Conservation (phyloP, 2,888 invertebrate genomes). For the Pemphredon lugubris region DNA sequence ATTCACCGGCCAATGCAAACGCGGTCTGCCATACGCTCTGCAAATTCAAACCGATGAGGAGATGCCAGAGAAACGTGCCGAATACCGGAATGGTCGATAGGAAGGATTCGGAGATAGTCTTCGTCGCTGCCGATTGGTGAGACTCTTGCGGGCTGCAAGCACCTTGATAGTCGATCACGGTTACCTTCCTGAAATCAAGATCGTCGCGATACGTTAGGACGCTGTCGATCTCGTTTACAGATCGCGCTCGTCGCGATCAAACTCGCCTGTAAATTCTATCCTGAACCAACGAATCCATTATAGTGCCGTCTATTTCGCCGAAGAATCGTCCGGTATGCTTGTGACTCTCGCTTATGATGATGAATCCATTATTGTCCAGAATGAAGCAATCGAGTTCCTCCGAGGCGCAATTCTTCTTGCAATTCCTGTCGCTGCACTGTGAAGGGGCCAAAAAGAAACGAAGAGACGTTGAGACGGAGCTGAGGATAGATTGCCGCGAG, state of each 20-base stretch:
- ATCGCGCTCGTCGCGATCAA: neutral
- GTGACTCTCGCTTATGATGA: slow-evolving; percentile 93
- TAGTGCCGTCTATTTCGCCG: slow-evolving; percentile 96
- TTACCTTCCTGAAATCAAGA: slow-evolving; percentile 84
- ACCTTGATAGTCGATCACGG: slow-evolving; percentile 94
- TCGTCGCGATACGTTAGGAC: neutral
- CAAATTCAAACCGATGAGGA: slow-evolving; percentile 72
- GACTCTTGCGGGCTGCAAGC: slow-evolving; percentile 85
- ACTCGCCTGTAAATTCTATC: slow-evolving; percentile 90
- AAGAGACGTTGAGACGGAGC: neutral
- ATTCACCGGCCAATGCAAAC: slow-evolving; percentile 62
- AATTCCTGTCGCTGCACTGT: slow-evolving; percentile 87
- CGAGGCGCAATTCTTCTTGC: slow-evolving; percentile 92
- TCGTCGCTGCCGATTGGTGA: slow-evolving; percentile 79
- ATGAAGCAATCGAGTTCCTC: slow-evolving; percentile 96
- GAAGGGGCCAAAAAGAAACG: neutral
- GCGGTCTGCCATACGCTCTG: slow-evolving; percentile 74
- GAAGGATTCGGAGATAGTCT: slow-evolving; percentile 69
- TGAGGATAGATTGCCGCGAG: neutral
- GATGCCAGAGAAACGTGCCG: slow-evolving; percentile 72
- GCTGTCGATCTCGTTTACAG: neutral
- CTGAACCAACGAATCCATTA: slow-evolving; percentile 95
- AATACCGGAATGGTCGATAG: slow-evolving; percentile 63
- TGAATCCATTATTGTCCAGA: slow-evolving; percentile 96
- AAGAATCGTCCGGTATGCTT: slow-evolving; percentile 96